Evolutionary conservation across 2,113 vertebrate species (phyloP), one percentile per base, ranked within the genome.

Genomic region (Microcebus murinus): DNA sequence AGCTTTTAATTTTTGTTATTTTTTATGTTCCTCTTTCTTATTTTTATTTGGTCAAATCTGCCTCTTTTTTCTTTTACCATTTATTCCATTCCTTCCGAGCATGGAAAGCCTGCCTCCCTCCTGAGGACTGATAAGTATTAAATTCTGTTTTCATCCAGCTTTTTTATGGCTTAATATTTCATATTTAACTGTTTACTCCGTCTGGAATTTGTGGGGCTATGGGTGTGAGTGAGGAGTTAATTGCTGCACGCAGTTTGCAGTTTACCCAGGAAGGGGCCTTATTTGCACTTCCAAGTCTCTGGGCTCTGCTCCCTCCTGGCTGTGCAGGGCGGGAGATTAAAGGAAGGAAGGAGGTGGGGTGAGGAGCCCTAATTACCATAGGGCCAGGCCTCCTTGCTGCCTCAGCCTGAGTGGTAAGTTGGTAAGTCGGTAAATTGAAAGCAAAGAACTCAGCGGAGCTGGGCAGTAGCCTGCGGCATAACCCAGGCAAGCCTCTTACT

Each of bases 111-210:
- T 25, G 73, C 67, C 39, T 92, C 65, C 67, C 91, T 96, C 97
- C 81, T 50, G 91, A 95, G 95, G 57, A 63, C 77, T 61, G 77
- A 59, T 77, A 77, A 85, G 89, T 76, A 79, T 59, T 88, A 77
- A 77, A 71, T 94, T 97, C 91, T 91, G 95, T 95, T 97, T 90
- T 82, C 65, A 65, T 67, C 50, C 3, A 14, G 57, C 45, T 87
- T 81, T 55, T 83, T 76, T 82, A 91, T 93, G 55, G 91, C 95
- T 93, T 97, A 86, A 93, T 96, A 79, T 96, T 94, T 96, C 73
- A 68, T 76, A 88, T 85, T 93, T 91, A 95, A 77, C 96, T 82
- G 96, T 93, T 86, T 50, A 21, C 96, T 96, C 86, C 87, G 3
- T 76, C 93, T 80, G 96, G 96, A 70, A 77, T 89, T 91, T 29